Conservation (phyloP, 2,797 vertebrate species). For the Pipistrellus nathusii region DNA sequence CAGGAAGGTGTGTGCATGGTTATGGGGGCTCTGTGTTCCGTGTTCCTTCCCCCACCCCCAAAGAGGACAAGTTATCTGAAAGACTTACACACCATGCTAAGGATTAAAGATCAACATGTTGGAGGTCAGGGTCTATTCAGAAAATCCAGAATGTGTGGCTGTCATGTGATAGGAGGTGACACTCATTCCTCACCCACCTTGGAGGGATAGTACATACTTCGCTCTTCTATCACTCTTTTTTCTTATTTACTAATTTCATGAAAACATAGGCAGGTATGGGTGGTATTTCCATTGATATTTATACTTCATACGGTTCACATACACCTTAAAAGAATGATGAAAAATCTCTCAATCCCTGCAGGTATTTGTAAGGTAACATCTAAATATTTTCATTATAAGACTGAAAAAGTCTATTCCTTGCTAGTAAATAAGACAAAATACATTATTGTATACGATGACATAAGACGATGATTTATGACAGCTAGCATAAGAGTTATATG, state of each 20-base stretch:
- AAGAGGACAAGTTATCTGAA: not conserved
- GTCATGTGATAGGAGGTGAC: rapidly evolving
- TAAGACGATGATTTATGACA: not conserved
- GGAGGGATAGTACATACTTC: not conserved
- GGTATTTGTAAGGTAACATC: not conserved
- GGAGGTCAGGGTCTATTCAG: not conserved
- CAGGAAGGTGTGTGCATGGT: rapidly evolving
- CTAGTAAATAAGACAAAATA: not conserved
- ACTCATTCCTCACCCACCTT: rapidly evolving
- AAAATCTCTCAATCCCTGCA: not conserved
- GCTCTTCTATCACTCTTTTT: not conserved
- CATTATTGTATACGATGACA: not conserved
- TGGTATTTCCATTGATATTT: not conserved
- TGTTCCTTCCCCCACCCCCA: rapidly evolving
- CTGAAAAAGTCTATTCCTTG: not conserved
- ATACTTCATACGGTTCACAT: not conserved
- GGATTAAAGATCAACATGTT: not conserved
- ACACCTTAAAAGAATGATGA: not conserved
- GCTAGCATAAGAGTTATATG: not conserved
- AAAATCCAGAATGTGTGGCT: not conserved
- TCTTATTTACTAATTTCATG: not conserved
- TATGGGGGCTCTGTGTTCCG: rapidly evolving
- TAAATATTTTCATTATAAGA: not conserved
- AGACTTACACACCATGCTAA: rapidly evolving
- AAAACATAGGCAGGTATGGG: not conserved